Base-by-base conservation (phyloP, 2,113 vertebrate genomes). In the Sceloporus tristichus region DNA sequence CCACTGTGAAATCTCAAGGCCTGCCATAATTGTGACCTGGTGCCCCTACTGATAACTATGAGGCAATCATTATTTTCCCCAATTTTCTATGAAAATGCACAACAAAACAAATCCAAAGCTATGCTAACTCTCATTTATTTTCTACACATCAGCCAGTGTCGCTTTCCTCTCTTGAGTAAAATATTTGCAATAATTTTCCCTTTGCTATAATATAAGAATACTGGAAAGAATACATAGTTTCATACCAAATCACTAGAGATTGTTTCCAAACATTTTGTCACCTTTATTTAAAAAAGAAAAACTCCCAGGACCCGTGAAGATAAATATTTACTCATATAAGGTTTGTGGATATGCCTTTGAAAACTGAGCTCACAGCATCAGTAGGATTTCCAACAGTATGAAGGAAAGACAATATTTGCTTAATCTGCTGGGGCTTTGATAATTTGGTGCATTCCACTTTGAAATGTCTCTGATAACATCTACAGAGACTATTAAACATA, bases 391-490 rank as follows among this genome's bases (percentile, higher is more conserved):
- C 59, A 56, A n/a, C 62, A 75, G 34, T 40, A 38, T 10, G 14
- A 29, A 83, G 42, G 23, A 77, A 83, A 81, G 54, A 80, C 82
- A 82, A 78, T 84, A 56, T 88, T 88, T 83, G 25, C 48, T 83
- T 70, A 65, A 40, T 82, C 86, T 82, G 54, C 70, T 65, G 54
- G 48, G 68, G 40, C 56, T 66, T 82, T 75, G 27, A 14, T 53
- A 18, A 53, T 76, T 82, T 29, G 34, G 56, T 66, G 71, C 21
- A 75, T 66, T 76, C 79, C 40, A 54, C 13, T 34, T 74, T 21
- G 29, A 82, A 87, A 75, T 82, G 40, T 54, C 65, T 74, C 40
- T 78, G 54, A 25, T 76, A 66, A 65, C 65, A 38, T 76, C 27
- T 68, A 29, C 65, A 66, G 42, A n/a, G 85, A 21, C 40, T 68